These are phyloP conservation scores for Mesitornis unicolor DNA, from an alignment of 2,113 vertebrate genomes.

Conservation along the genomic window DNA sequence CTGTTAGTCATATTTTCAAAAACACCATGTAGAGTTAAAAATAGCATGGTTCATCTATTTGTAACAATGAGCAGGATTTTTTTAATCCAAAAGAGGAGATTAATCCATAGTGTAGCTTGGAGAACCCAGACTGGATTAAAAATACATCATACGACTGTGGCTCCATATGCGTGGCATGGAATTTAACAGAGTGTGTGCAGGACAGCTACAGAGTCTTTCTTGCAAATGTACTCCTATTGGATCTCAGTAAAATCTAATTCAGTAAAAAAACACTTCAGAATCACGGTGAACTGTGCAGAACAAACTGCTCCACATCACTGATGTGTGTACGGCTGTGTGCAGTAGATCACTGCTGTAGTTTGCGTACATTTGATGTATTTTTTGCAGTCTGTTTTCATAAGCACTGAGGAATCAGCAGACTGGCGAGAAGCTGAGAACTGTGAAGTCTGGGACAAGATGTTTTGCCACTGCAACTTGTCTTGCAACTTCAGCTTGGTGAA, in stretches of 20 bases:
- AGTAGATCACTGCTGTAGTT: neutral
- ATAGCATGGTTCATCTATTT: neutral
- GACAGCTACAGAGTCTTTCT: neutral
- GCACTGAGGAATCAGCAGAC: neutral
- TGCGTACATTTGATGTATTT: neutral
- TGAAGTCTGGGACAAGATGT: neutral
- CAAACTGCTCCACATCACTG: neutral
- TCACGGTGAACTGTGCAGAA: neutral
- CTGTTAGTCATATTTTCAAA: neutral
- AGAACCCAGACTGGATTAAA: neutral
- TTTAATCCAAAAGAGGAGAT: neutral
- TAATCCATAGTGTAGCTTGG: neutral
- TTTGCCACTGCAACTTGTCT: neutral
- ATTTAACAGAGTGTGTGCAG: neutral
- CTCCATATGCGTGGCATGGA: neutral
- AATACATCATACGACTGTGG: neutral
- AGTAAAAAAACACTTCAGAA: neutral
- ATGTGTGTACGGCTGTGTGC: neutral
- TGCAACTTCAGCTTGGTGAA: neutral
- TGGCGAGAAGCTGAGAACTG: neutral
- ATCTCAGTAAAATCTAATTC: neutral
- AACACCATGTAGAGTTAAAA: neutral
- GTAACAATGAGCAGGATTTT: neutral
- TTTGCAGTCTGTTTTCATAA: neutral
- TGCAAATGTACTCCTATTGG: neutral